These are phyloP conservation scores for Dendrophyllia cribrosa DNA, from an alignment of 64 coral and sea anemone species.

Conservation along the genomic window DNA sequence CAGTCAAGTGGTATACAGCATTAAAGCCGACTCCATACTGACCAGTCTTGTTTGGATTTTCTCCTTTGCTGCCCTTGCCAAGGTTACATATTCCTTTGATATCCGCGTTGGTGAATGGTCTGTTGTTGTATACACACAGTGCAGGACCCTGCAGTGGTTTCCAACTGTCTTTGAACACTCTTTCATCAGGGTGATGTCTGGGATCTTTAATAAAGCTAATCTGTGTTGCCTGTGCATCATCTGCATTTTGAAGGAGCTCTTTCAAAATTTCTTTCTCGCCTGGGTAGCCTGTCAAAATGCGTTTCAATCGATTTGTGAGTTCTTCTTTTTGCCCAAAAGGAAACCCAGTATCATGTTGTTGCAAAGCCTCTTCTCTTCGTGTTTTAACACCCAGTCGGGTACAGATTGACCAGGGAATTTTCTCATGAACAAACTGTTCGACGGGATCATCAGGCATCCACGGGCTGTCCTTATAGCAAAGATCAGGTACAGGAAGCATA, in stretches of 20 bases:
- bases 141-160: conserved; percentile 87
- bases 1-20: conserved; percentile 94
- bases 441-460: conserved; percentile 79
- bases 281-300: conserved; percentile 79
- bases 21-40: conserved; percentile 94
- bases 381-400: conserved; percentile 64
- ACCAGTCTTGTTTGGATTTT: conserved; percentile 88
- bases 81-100: conserved; percentile 81
- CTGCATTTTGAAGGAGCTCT: conserved; percentile 94
- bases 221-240: conserved; percentile 88
- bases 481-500: conserved; percentile 24
- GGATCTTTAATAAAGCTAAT: conserved; percentile 84
- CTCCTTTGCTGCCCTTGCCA: conserved; percentile 85
- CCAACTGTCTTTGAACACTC: conserved; percentile 80
- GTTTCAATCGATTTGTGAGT: conserved; percentile 81
- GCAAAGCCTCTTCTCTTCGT: conserved; percentile 59
- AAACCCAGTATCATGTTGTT: conserved; percentile 17
- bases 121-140: conserved; percentile 89
- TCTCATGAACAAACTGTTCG: conserved; percentile 29
- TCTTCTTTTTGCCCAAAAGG: conserved; percentile 93
- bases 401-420: conserved; percentile 21
- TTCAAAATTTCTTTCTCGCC: conserved; percentile 81
- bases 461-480: conserved; percentile 63
- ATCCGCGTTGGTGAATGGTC: conserved; percentile 77
- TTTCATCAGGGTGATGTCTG: conserved; percentile 56